A percentile compares a stretch with the other conserved stretches of the same genome.
phyloP scores from a whole-genome alignment of 2,888 invertebrate genomes.

The Alloscopus bannaensis region DNA sequence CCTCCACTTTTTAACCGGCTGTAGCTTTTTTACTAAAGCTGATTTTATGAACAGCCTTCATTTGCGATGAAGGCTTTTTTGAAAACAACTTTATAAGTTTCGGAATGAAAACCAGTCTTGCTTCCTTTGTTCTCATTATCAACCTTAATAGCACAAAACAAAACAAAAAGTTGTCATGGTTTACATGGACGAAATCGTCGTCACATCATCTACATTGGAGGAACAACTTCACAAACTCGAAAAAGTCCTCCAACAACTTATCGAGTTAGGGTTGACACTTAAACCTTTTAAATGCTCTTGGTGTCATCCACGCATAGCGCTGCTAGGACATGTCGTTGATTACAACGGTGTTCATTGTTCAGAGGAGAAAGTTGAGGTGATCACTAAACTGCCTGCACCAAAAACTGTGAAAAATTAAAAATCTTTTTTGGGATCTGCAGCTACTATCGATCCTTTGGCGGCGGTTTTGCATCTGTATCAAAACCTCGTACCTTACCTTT shows the following conservation, averaged over 20 bases:
- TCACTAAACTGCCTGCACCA: neutral
- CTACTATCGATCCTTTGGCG: conserved; percentile 5
- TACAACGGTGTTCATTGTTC: neutral
- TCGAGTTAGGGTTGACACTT: neutral
- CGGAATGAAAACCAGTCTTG: neutral
- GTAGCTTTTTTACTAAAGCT: neutral
- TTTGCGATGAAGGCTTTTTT: neutral
- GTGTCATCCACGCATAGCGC: neutral
- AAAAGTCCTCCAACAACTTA: neutral
- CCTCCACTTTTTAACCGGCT: neutral
- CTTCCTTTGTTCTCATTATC: too few species aligned
- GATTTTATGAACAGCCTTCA: neutral
- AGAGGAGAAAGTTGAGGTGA: neutral
- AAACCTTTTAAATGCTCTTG: conserved; percentile 6
- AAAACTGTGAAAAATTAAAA: neutral
- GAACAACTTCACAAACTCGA: neutral
- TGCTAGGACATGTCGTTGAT: neutral
- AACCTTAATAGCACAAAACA: neutral
- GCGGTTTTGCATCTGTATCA: neutral
- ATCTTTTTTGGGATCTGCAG: neutral
- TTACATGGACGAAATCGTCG: conserved; percentile 7
- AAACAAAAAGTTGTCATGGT: neutral
- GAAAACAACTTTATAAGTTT: neutral
- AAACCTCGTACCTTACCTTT: neutral
- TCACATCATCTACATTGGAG: neutral